Percentiles rank a stretch among this genome's conserved stretches.
phyloP scores from a whole-genome alignment of 2,113 vertebrate species.

The Lepus timidus region DNA sequence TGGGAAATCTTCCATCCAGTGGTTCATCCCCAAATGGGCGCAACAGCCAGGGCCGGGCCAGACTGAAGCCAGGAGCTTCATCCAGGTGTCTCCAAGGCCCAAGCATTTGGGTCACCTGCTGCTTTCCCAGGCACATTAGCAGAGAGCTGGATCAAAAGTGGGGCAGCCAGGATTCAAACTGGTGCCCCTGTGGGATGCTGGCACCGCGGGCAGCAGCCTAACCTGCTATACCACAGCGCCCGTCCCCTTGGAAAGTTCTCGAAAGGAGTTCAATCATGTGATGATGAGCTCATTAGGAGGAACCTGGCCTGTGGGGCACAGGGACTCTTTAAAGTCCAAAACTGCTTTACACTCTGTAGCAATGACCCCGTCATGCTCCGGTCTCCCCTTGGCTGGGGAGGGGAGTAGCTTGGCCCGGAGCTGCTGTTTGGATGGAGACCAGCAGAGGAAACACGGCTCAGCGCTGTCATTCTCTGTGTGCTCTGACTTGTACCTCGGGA shows the following conservation, averaged over 20 bases:
- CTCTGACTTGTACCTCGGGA: not conserved
- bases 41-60: too few relatives aligned
- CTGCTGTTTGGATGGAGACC: not conserved
- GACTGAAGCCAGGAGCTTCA: too few relatives aligned
- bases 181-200: too few relatives aligned
- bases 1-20: too few relatives aligned
- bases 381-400: not conserved
- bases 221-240: too few relatives aligned
- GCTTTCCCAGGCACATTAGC: too few relatives aligned
- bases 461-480: not conserved
- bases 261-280: not conserved
- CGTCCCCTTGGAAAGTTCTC: not conserved
- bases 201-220: too few relatives aligned
- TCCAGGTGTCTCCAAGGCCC: too few relatives aligned
- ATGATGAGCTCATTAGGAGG: not conserved
- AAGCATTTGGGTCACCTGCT: too few relatives aligned
- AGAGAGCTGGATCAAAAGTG: too few relatives aligned
- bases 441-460: not conserved
- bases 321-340: not conserved
- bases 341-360: not conserved
- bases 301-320: not conserved
- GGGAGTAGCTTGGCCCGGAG: not conserved
- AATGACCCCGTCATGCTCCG: not conserved
- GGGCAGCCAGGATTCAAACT: too few relatives aligned
- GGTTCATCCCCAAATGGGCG: too few relatives aligned